A percentile compares a stretch with the other conserved stretches of the same genome.
phyloP scores from a whole-genome alignment of 2,113 vertebrate species.

The Otolemur garnettii region DNA sequence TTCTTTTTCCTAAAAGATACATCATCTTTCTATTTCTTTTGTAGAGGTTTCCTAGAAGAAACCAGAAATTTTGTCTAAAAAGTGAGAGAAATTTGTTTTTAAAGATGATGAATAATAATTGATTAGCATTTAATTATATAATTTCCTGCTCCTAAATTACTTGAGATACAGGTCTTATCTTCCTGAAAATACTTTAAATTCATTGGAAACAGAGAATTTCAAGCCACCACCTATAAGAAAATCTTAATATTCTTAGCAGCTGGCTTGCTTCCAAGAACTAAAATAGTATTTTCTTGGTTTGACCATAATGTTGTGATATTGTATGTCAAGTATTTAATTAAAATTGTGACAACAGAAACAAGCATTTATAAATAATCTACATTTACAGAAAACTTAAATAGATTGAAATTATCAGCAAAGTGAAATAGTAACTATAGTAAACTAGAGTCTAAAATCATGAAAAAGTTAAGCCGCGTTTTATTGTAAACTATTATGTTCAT shows the following conservation, averaged over 20 bases:
- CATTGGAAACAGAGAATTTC: background rate
- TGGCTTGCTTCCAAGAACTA: background rate
- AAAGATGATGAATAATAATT: background rate
- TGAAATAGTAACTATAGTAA: background rate
- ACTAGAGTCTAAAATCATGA: background rate
- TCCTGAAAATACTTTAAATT: background rate
- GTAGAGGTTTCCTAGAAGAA: background rate
- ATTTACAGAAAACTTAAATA: background rate
- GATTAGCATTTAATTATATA: background rate
- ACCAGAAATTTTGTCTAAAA: background rate
- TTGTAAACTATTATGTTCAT: background rate
- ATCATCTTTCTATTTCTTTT: conserved; percentile 4
- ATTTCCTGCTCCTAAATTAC: background rate
- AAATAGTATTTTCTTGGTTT: background rate
- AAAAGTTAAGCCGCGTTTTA: background rate
- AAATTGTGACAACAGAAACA: background rate
- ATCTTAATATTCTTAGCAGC: background rate
- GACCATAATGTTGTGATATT: background rate
- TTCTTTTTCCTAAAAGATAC: background rate
- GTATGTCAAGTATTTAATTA: background rate
- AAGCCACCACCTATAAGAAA: background rate
- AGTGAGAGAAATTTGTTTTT: background rate
- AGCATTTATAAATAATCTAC: background rate
- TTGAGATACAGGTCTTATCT: background rate
- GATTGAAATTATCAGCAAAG: background rate